phyloP scores from a whole-genome alignment of 2,113 vertebrate species.

The Lucifuga dentata region DNA sequence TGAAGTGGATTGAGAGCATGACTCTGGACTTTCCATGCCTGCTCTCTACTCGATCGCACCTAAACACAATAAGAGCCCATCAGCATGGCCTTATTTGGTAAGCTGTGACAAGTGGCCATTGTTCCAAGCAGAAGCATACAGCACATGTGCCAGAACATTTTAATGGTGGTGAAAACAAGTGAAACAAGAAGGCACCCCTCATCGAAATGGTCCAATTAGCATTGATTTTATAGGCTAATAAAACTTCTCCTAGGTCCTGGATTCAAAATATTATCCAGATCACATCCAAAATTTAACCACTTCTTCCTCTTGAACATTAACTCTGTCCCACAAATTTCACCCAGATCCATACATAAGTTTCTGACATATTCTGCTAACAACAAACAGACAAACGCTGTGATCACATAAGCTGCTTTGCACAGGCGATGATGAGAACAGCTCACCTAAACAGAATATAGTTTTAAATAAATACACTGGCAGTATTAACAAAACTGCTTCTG shows the following conservation, averaged over 20 bases:
- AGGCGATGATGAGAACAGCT: constrained; percentile 10
- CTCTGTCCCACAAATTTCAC: too few species aligned
- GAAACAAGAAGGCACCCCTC: not conserved
- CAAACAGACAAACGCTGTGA: too few species aligned
- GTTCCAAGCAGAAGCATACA: constrained; percentile 37
- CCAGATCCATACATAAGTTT: too few species aligned
- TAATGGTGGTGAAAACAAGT: constrained; percentile 7
- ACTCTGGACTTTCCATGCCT: not conserved
- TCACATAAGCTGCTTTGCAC: too few species aligned
- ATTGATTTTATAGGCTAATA: too few species aligned
- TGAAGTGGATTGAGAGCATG: not conserved
- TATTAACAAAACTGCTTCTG: constrained; percentile 6
- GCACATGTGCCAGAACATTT: constrained; percentile 18
- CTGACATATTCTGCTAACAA: too few species aligned
- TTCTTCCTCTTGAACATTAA: too few species aligned
- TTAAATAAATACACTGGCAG: constrained; percentile 27
- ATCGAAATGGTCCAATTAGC: too few species aligned
- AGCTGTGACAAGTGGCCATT: constrained; percentile 21
- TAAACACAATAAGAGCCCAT: constrained; percentile 6
- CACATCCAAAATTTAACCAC: too few species aligned
- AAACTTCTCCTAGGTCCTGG: too few species aligned
- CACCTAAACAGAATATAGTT: constrained; percentile 7
- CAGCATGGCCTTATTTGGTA: constrained; percentile 46
- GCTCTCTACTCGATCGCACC: not conserved
- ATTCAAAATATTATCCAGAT: too few species aligned